Percentiles rank a stretch among this genome's conserved stretches.
phyloP scores from a whole-genome alignment of 2,113 vertebrate species.

The Corythoichthys intestinalis region DNA sequence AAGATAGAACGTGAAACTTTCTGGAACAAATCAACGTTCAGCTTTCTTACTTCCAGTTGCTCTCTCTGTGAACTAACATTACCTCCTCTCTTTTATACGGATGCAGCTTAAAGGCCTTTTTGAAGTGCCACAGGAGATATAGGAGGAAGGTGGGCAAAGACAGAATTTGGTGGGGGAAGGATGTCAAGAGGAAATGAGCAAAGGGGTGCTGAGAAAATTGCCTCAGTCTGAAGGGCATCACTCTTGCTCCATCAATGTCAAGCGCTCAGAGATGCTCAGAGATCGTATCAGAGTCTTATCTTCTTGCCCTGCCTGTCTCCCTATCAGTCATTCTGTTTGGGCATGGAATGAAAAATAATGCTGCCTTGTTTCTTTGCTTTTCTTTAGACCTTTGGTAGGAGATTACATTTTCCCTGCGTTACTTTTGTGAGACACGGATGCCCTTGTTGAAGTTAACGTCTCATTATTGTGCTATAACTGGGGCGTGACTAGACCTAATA shows the following conservation, averaged over 20 bases:
- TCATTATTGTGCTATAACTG: conserved; percentile 41
- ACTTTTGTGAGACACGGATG: conserved; percentile 5
- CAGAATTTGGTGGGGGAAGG: conserved; percentile 37
- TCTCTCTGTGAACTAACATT: conserved; percentile 18
- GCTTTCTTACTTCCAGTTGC: conserved; percentile 25
- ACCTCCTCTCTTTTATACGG: conserved; percentile 19
- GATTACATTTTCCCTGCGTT: conserved; percentile 26
- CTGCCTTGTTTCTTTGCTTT: conserved; percentile 27
- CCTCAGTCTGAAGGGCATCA: conserved; percentile 72
- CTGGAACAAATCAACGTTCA: neutral
- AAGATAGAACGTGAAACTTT: neutral
- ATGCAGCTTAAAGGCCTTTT: conserved; percentile 52
- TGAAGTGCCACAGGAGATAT: conserved; percentile 53
- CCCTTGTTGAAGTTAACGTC: conserved; percentile 33
- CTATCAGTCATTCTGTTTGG: conserved; percentile 46
- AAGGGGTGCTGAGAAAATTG: conserved; percentile 50
- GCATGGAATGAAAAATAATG: conserved; percentile 43
- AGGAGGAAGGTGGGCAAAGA: conserved; percentile 25
- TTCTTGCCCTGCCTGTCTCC: conserved; percentile 48
- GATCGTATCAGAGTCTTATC: conserved; percentile 73
- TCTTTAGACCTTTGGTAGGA: conserved; percentile 23
- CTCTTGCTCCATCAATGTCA: conserved; percentile 68
- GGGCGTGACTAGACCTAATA: no score
- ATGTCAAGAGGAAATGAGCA: conserved; percentile 42
- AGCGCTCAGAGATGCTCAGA: conserved; percentile 46